These are phyloP conservation scores for Eunapius fragilis DNA, from an alignment of 37 sponge, comb jelly and placozoan genomes.

Conservation along the genomic window DNA sequence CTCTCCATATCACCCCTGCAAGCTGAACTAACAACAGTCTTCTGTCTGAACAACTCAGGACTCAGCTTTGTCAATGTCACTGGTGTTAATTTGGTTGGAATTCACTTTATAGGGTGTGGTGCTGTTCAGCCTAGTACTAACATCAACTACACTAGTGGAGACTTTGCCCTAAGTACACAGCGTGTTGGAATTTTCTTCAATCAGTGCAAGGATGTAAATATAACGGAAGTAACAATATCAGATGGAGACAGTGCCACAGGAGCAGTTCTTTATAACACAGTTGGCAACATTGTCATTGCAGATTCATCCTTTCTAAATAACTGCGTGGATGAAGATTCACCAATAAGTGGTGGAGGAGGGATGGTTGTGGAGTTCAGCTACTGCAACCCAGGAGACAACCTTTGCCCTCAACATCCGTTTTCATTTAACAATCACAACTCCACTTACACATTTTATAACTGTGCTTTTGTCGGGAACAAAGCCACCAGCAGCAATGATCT, in stretches of 20 bases:
- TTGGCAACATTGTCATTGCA: conserved; percentile 10
- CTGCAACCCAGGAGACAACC: conserved; percentile 43
- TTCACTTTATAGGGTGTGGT: no score
- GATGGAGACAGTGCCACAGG: conserved; percentile 41
- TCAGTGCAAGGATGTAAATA: conserved; percentile 23
- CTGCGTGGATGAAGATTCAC: background rate
- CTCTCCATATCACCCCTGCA: no score
- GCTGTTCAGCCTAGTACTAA: conserved; percentile 18
- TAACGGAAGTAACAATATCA: conserved; percentile 14
- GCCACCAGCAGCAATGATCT: no score
- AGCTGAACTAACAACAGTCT: no score
- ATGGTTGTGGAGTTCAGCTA: conserved; percentile 38
- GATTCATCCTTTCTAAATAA: conserved; percentile 30
- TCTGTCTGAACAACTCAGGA: no score
- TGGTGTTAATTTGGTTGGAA: no score
- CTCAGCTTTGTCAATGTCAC: no score
- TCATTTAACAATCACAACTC: background rate
- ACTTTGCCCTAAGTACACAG: background rate
- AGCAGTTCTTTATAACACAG: conserved; percentile 34
- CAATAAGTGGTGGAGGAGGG: conserved; percentile 29
- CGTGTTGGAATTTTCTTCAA: conserved; percentile 35
- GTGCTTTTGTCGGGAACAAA: background rate
- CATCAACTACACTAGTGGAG: background rate
- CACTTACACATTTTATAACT: no score
- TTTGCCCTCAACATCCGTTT: background rate